Percentiles rank a stretch among this genome's conserved stretches.
phyloP scores from a whole-genome alignment of 1,140 invertebrate species.

The Rhopalosiphum maidis region DNA sequence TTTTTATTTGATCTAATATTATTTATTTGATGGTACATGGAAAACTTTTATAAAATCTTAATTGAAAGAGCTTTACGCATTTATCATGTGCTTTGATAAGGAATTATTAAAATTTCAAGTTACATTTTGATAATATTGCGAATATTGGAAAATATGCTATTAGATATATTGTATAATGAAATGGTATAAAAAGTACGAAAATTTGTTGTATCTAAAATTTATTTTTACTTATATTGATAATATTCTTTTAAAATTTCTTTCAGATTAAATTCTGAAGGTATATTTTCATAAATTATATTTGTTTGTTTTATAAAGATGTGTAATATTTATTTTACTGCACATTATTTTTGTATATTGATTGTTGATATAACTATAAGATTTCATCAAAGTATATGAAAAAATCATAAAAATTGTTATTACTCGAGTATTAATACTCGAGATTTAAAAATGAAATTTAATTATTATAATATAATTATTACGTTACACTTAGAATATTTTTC shows the following conservation, averaged over 20 bases:
- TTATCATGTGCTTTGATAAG: neutral
- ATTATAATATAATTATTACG: neutral
- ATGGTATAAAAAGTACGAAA: neutral
- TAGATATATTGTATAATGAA: neutral
- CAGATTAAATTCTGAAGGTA: neutral
- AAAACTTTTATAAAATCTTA: neutral
- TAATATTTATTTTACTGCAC: no score
- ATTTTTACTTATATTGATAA: neutral
- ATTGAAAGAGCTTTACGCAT: neutral
- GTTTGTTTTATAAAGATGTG: neutral
- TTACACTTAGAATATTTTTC: slow-evolving; percentile 10
- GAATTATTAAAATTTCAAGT: neutral
- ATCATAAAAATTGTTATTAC: neutral
- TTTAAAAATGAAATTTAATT: neutral
- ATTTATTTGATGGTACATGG: neutral
- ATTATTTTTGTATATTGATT: no score
- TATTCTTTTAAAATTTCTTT: neutral
- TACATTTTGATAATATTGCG: neutral
- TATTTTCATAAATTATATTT: neutral
- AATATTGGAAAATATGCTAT: neutral
- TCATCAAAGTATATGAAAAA: neutral
- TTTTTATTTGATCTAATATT: neutral
- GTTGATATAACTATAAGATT: neutral
- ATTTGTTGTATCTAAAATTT: neutral
- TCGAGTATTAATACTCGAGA: neutral